These are phyloP conservation scores for Tipula lateralis DNA, from an alignment of 2,888 invertebrate genomes.

Conservation along the genomic window DNA sequence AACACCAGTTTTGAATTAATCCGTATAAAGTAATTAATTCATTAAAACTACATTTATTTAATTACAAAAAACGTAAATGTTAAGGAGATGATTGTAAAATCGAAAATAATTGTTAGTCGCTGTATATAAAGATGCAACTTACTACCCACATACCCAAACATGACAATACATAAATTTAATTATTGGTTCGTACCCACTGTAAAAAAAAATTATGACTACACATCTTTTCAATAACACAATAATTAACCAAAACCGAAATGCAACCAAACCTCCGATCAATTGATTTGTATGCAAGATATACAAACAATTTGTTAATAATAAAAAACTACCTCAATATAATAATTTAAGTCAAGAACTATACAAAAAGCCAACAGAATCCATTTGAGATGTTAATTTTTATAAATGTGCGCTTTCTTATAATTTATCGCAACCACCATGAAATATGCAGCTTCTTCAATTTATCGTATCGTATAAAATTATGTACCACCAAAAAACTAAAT, in stretches of 20 bases:
- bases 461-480: background rate
- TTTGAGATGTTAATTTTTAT: background rate
- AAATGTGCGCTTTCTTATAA: background rate
- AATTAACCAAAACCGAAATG: background rate
- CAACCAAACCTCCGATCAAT: background rate
- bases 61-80: background rate
- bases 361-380: background rate
- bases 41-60: background rate
- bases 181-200: background rate
- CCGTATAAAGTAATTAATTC: background rate
- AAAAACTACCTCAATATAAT: conserved; percentile 19
- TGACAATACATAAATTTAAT: no score
- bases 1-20: background rate
- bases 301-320: conserved; percentile 12
- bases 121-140: background rate
- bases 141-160: background rate
- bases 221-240: conserved; percentile 9
- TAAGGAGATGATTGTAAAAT: background rate
- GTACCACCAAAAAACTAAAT: background rate
- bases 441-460: background rate
- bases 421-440: conserved; percentile 1
- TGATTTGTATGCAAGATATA: background rate
- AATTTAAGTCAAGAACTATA: background rate
- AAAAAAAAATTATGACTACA: background rate
- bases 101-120: background rate